Percentiles rank a stretch among this genome's conserved stretches.
Conservation (phyloP, 2,888 invertebrate genomes). For the Pheosia gnoma region DNA sequence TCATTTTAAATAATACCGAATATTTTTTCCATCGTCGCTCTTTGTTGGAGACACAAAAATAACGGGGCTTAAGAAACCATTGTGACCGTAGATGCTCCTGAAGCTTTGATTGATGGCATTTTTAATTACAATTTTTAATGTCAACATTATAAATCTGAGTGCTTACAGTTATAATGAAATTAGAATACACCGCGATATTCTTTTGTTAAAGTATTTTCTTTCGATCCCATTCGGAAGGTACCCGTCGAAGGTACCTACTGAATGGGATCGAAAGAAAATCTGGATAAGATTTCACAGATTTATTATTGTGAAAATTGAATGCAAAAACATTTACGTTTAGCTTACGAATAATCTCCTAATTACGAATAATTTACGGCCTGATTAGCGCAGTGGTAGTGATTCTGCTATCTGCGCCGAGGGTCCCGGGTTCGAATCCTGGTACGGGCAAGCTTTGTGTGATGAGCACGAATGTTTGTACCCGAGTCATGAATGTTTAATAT, state of each 20-base stretch:
- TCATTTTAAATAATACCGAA: background rate
- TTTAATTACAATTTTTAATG: conserved; percentile 73
- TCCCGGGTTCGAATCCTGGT: no score
- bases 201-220: conserved; percentile 12
- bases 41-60: conserved; percentile 36
- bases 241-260: conserved; percentile 7
- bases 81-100: conserved; percentile 44
- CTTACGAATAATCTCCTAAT: background rate
- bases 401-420: no score
- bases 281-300: conserved; percentile 7
- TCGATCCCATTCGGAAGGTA: no score
- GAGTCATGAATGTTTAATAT: no score
- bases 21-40: conserved; percentile 10
- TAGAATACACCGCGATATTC: conserved; percentile 34
- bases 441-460: no score
- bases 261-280: conserved; percentile 24
- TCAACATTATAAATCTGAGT: conserved; percentile 69
- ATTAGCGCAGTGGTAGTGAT: no score
- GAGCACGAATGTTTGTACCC: no score
- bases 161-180: conserved; percentile 52
- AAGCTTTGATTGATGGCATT: conserved; percentile 66
- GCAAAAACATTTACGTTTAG: background rate
- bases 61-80: conserved; percentile 54
- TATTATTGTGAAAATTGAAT: background rate
- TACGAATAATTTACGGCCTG: no score